Evolutionary conservation across 2,888 invertebrate genomes (phyloP), one percentile per base, ranked within the genome.

Genomic region (Criorhina ranunculi): DNA sequence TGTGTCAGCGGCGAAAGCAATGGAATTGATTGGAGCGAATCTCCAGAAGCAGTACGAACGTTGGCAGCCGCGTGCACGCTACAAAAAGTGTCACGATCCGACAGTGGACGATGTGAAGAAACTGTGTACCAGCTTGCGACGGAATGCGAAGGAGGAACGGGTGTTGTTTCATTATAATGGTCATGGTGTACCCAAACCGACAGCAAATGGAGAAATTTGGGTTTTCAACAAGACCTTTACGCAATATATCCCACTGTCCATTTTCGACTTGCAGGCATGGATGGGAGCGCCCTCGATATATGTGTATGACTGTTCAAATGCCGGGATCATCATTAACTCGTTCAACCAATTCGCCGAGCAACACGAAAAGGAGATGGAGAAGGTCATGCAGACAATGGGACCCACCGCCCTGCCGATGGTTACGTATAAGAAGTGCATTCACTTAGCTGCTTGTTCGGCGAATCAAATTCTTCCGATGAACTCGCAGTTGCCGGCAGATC

Each of bases 131-230:
- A 98, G 98, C 0, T 93, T 99, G 87, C 93, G 99, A 9, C 94
- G 98, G 87, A 99, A 98, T 92, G 99, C 99, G 4, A 99, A 99
- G 92, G 99, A 99, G 89, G 99, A 99, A 91, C 94, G 99, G 86
- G 98, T 99, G 40, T 93, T 99, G 67, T 99, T 99, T 92, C 99
- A 99, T 92, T 99, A 99, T 92, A 99, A 99, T 92, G 99, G 99
- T 0, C 99, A 99, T 91, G 99, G 99, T 12, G 99, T 99, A 78
- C 99, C 99, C 46, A 96, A 96, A 91, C 99, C 99, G 35, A 99
- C 99, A 8, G 94, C 95, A 15, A 99, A 99, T 93, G 99, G 99
- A 7, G 99, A 99, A 93, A 98, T 99, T 89, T 99, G 99, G 99
- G 99, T 99, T 3, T 99, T 99, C 93, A 99, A 99, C 93, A 95